A percentile compares a stretch with the other conserved stretches of the same genome.
Evolutionary conservation across 2,888 invertebrate species (phyloP).

Genomic region (Thera britannica): DNA sequence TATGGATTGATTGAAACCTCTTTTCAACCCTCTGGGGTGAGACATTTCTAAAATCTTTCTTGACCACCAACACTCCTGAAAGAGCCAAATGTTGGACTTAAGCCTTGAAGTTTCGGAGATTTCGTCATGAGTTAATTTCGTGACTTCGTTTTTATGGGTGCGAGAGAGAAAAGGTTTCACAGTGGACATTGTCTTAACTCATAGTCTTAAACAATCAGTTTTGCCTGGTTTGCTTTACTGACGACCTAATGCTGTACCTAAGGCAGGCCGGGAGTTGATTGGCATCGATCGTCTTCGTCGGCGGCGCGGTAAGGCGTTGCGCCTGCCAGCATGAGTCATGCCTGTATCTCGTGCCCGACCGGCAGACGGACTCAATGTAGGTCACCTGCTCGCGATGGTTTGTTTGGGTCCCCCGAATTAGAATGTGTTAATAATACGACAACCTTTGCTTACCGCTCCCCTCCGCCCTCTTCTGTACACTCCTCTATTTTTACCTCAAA

Average conservation of each 20-base stretch:
- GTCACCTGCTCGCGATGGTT: constrained; percentile 80
- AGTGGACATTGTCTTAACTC: background rate
- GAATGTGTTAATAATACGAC: constrained; percentile 79
- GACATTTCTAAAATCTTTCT: no score
- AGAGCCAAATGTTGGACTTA: no score
- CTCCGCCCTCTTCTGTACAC: constrained; percentile 49
- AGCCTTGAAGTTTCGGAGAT: no score
- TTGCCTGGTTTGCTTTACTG: background rate
- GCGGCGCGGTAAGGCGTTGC: constrained; percentile 34
- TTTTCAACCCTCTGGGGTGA: no score
- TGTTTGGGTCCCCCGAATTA: constrained; percentile 83
- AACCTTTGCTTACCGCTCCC: constrained; percentile 72
- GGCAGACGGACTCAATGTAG: constrained; percentile 75
- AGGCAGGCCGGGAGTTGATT: constrained; percentile 34
- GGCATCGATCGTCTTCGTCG: constrained; percentile 27
- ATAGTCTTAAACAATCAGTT: background rate
- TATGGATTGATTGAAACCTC: constrained; percentile 13
- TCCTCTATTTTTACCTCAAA: constrained; percentile 64
- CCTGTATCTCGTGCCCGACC: constrained; percentile 63
- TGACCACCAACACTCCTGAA: no score
- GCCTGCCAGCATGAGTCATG: constrained; percentile 70
- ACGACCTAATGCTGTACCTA: background rate
- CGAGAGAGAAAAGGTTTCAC: no score
- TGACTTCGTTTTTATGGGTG: no score
- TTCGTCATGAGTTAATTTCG: no score